phyloP scores from a whole-genome alignment of 1,140 invertebrate species.

The Lepidotrigona ventralis region DNA sequence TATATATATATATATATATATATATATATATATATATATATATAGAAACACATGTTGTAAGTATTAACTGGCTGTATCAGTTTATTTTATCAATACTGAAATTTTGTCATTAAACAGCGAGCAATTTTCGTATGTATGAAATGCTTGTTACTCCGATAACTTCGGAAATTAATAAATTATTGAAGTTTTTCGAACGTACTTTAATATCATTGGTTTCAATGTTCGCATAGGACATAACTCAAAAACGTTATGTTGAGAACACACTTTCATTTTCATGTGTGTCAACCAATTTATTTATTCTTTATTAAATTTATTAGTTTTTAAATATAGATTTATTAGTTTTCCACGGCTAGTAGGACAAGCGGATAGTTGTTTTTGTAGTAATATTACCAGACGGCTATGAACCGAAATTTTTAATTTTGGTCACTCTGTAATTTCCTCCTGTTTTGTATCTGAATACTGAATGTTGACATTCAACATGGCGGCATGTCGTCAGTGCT shows the following conservation, averaged over 20 bases:
- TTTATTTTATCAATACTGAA: neutral
- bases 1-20: neutral
- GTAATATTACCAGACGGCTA: constrained; percentile 35
- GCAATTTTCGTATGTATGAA: neutral
- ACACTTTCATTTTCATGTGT: constrained; percentile 7
- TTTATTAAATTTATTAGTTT: neutral
- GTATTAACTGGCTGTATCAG: neutral
- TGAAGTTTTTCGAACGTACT: constrained; percentile 14
- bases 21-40: neutral
- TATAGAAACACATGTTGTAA: constrained; percentile 19
- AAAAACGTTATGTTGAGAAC: constrained; percentile 8
- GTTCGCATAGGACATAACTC: constrained; percentile 4
- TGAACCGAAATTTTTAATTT: constrained; percentile 34
- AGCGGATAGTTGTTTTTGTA: constrained; percentile 14
- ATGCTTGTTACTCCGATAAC: neutral
- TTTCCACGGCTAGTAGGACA: constrained; percentile 8
- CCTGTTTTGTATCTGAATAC: constrained; percentile 66
- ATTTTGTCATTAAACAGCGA: neutral
- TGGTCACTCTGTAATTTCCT: constrained; percentile 35
- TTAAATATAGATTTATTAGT: constrained; percentile 8
- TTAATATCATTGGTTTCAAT: neutral
- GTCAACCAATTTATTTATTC: constrained; percentile 19
- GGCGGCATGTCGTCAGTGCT: constrained; percentile 96
- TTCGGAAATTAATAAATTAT: neutral
- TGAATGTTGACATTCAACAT: constrained; percentile 89